Evolutionary conservation across 1,140 invertebrate genomes (phyloP).

Genomic region (Popillia japonica): DNA sequence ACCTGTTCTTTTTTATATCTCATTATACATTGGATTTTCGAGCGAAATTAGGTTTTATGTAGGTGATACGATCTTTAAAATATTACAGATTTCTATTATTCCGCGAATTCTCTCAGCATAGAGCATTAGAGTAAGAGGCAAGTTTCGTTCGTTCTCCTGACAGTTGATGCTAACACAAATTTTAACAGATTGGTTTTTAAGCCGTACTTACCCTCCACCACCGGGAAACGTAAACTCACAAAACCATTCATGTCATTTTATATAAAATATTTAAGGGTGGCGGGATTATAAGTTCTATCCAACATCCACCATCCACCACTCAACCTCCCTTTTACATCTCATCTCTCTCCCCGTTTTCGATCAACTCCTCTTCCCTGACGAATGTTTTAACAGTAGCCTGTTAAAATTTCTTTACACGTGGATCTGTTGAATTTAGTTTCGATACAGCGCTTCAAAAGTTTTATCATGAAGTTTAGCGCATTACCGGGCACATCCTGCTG

Average conservation of each 20-base stretch:
- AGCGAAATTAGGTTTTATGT: too few species aligned
- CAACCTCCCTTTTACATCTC: neutral
- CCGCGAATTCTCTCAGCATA: too few species aligned
- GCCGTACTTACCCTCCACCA: neutral
- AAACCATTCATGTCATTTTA: slow-evolving; percentile 5
- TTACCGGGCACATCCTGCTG: neutral
- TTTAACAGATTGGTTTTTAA: slow-evolving; percentile 12
- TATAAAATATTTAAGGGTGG: slow-evolving; percentile 1
- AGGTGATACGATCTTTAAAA: too few species aligned
- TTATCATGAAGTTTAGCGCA: slow-evolving; percentile 37
- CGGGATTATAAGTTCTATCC: neutral
- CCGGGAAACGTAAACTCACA: neutral
- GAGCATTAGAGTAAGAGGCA: neutral
- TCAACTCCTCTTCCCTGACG: slow-evolving; percentile 5
- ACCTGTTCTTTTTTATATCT: neutral
- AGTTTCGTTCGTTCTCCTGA: neutral
- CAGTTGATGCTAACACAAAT: neutral
- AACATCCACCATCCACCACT: neutral
- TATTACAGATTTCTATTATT: too few species aligned
- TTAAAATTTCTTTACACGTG: slow-evolving; percentile 28
- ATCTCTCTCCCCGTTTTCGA: neutral
- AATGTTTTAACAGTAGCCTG: slow-evolving; percentile 20
- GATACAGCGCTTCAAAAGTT: slow-evolving; percentile 36
- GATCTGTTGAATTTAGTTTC: slow-evolving; percentile 34
- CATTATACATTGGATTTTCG: too few species aligned